Evolutionary conservation across 2,797 vertebrate genomes (phyloP).

Genomic region (Acipenser transmontanus): DNA sequence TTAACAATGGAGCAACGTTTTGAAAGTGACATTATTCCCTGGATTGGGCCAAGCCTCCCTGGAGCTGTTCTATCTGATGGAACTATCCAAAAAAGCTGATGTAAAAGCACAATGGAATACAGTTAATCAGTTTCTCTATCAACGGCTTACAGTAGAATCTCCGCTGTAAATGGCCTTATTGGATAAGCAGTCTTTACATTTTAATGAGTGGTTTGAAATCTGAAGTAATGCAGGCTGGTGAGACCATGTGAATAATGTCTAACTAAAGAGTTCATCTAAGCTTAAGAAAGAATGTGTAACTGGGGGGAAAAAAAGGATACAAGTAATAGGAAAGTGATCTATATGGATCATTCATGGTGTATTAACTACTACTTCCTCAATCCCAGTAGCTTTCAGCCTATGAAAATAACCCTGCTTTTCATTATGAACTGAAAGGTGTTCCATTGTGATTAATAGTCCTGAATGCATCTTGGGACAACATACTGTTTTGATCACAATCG

Average conservation of each 20-base stretch:
- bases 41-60: slow-evolving; percentile 44
- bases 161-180: slow-evolving; percentile 15
- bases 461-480: slow-evolving; percentile 15
- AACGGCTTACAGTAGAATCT: slow-evolving; percentile 1
- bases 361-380: neutral
- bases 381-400: neutral
- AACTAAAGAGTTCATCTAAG: neutral
- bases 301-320: neutral
- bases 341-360: neutral
- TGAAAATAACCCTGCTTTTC: slow-evolving; percentile 11
- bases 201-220: slow-evolving; percentile 16
- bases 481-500: slow-evolving; percentile 30
- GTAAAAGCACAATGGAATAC: slow-evolving; percentile 40
- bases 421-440: slow-evolving; percentile 28
- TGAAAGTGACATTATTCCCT: slow-evolving; percentile 47
- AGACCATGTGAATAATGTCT: slow-evolving; percentile 2
- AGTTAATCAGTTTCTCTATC: slow-evolving; percentile 34
- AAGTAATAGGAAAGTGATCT: neutral
- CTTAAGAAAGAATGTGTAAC: neutral
- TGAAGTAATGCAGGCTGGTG: slow-evolving; percentile 10
- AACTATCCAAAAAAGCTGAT: slow-evolving; percentile 47
- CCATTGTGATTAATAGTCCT: slow-evolving; percentile 28
- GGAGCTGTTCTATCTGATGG: slow-evolving; percentile 48
- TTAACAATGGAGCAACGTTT: slow-evolving; percentile 60
- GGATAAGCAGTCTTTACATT: slow-evolving; percentile 11